Evolutionary conservation across 2,113 vertebrate species (phyloP).

Genomic region (Scomber japonicus): DNA sequence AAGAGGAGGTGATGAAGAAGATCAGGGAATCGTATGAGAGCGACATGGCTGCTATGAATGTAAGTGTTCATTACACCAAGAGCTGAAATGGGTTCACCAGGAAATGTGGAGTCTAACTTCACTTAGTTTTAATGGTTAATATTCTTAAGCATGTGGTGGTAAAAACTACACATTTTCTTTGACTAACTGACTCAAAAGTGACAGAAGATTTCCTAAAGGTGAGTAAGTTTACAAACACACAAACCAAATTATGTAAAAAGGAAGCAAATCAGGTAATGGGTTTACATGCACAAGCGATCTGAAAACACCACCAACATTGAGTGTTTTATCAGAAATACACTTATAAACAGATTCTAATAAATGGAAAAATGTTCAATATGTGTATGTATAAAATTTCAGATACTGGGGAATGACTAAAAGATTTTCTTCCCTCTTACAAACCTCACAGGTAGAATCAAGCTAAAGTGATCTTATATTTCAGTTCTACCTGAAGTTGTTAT

Average conservation of each 20-base stretch:
- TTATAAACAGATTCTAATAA: background rate
- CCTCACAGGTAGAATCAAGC: background rate
- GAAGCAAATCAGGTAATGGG: background rate
- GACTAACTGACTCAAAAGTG: background rate
- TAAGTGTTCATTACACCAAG: constrained; percentile 75
- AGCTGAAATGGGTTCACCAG: too few relatives aligned
- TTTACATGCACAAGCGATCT: background rate
- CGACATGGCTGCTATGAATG: constrained; percentile 98
- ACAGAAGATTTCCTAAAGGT: background rate
- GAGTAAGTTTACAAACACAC: background rate
- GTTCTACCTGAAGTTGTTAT: background rate
- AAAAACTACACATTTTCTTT: background rate
- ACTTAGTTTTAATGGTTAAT: background rate
- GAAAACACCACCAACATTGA: background rate
- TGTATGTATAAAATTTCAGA: too few relatives aligned
- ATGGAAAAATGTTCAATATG: background rate
- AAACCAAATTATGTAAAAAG: background rate
- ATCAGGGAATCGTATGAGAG: constrained; percentile 97
- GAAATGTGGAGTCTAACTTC: too few relatives aligned
- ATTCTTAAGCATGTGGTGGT: too few relatives aligned
- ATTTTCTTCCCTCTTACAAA: background rate
- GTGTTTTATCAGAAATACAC: background rate
- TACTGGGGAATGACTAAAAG: background rate
- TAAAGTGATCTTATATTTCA: background rate
- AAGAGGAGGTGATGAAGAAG: constrained; percentile 99